Conservation (phyloP, 2,888 invertebrate species). For the Lasioglossum zephyrum region DNA sequence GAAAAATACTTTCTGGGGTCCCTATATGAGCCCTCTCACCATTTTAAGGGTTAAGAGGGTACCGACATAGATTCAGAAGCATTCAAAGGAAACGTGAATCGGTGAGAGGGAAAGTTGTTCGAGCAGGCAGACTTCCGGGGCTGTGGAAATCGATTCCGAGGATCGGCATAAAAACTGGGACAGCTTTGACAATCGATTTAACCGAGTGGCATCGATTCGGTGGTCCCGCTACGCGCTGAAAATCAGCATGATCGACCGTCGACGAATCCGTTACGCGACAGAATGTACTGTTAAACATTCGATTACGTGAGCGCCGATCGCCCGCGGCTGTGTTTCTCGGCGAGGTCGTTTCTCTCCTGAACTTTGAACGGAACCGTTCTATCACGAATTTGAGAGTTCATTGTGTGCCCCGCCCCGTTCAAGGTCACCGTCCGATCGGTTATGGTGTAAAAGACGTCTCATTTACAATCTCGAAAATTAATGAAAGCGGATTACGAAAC, state of each 20-base stretch:
- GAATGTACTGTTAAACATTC: slow-evolving; percentile 2
- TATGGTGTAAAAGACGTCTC: background rate
- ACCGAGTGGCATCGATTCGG: background rate
- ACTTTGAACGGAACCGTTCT: slow-evolving; percentile 19
- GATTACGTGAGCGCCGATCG: background rate
- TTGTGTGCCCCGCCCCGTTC: slow-evolving; percentile 11
- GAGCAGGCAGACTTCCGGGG: too few relatives aligned
- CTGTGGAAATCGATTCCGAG: background rate
- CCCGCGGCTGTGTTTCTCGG: background rate
- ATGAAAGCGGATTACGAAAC: background rate
- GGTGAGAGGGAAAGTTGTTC: background rate
- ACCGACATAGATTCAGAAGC: too few relatives aligned
- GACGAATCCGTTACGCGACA: background rate
- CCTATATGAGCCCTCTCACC: too few relatives aligned
- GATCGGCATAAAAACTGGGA: too few relatives aligned
- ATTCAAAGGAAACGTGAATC: too few relatives aligned
- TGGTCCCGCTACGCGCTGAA: background rate
- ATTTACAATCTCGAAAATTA: background rate
- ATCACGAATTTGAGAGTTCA: slow-evolving; percentile 9
- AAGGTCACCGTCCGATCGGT: slow-evolving; percentile 17
- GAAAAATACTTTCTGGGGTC: too few relatives aligned
- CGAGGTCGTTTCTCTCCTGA: slow-evolving; percentile 1
- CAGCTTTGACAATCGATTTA: background rate
- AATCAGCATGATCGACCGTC: background rate
- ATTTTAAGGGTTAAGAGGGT: too few relatives aligned